These are phyloP conservation scores for Eumaeus atala DNA, from an alignment of 1,140 invertebrate genomes.

Conservation along the genomic window DNA sequence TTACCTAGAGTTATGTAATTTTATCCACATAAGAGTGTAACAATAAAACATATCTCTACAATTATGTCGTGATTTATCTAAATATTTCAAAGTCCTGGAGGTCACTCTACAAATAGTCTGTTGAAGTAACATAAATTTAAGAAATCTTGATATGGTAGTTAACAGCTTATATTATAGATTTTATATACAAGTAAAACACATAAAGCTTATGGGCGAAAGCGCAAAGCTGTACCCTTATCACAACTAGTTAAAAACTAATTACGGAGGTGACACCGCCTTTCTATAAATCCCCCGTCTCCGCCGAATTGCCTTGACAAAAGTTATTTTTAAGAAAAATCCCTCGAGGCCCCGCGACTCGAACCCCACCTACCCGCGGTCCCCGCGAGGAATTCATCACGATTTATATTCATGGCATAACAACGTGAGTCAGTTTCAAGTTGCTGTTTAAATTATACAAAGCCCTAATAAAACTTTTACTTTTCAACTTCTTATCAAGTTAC, in stretches of 20 bases:
- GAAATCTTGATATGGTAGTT: background rate
- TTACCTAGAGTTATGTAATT: constrained; percentile 7
- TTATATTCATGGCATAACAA: constrained; percentile 75
- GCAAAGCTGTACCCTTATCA: constrained; percentile 67
- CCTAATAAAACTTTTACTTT: constrained; percentile 51
- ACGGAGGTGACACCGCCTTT: constrained; percentile 70
- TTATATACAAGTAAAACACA: constrained; percentile 4
- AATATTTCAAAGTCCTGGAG: too few species aligned
- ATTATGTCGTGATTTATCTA: too few species aligned
- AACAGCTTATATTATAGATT: background rate
- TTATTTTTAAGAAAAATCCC: constrained; percentile 74
- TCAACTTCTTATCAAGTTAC: constrained; percentile 15
- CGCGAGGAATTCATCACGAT: constrained; percentile 73
- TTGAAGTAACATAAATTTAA: too few species aligned
- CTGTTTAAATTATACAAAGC: constrained; percentile 61
- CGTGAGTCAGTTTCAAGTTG: constrained; percentile 64
- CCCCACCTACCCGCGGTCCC: constrained; percentile 27
- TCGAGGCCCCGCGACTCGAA: constrained; percentile 48
- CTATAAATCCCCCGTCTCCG: constrained; percentile 63
- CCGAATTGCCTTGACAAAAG: constrained; percentile 71
- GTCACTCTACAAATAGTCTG: too few species aligned
- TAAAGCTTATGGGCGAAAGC: background rate
- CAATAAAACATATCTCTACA: too few species aligned
- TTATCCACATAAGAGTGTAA: too few species aligned
- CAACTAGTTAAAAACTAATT: constrained; percentile 74